phyloP scores from a whole-genome alignment of 2,113 vertebrate genomes.

The Pedetes capensis region DNA sequence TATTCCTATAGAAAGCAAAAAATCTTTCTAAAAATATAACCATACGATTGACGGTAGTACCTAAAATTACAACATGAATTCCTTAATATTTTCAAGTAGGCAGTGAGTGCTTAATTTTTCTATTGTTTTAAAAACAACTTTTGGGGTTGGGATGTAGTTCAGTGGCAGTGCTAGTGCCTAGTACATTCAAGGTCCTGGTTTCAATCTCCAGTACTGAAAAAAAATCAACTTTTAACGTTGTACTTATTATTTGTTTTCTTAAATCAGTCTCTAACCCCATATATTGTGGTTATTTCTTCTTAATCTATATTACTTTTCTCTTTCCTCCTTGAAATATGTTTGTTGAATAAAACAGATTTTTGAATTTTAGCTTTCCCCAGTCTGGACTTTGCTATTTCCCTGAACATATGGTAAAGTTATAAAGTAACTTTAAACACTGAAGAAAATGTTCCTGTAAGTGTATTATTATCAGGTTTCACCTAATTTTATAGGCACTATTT shows the following conservation, averaged over 20 bases:
- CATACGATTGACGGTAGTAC: background rate
- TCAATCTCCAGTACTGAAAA: too few relatives aligned
- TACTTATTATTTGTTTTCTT: background rate
- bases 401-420: background rate
- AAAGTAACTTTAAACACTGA: background rate
- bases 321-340: background rate
- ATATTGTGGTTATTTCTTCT: background rate
- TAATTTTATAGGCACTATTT: background rate
- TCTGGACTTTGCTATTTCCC: background rate
- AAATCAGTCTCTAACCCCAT: background rate
- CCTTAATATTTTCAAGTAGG: background rate
- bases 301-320: background rate
- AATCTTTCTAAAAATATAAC: background rate
- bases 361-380: background rate
- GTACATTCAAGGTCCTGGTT: too few relatives aligned
- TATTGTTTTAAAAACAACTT: background rate
- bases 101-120: background rate
- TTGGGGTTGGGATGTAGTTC: background rate
- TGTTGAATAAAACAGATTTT: background rate
- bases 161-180: background rate
- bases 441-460: background rate
- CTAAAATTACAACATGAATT: background rate
- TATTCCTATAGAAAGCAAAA: conserved; percentile 8
- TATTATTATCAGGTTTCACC: background rate
- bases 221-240: background rate